Base-by-base conservation (phyloP, 2,888 invertebrate species). In the Thereva unica region DNA sequence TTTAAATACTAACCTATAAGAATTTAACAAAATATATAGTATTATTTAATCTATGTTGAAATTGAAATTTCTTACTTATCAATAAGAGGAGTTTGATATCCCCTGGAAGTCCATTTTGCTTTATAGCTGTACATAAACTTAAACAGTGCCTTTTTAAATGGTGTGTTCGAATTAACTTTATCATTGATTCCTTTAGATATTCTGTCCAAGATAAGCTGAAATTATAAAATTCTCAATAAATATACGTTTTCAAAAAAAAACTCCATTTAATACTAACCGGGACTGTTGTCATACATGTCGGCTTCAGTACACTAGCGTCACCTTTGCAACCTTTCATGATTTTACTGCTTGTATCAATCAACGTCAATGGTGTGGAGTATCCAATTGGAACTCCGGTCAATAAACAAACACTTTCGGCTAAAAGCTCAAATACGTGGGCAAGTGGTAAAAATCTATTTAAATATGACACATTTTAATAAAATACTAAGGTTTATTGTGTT, bases 161-260 rank as follows among this genome's bases (percentile, higher is more conserved):
- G 83, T 7, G 93, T 90, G 66, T 93, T 90, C 73, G 90, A 90
- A 59, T 89, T 87, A 63, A 98, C 93, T 79, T 95, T 95, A 76
- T 97, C 97, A 77, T 93, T 93, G 69, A 99, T 95, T 73, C 92
- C 95, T 82, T 99, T 99, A 77, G 95, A 95, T 77, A 99, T 93
- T 75, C 98, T 89, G 82, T 98, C 98, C 84, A 98, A 88, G 74
- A 99, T 97, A 63, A 97, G 84, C 93, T 95, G 83, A 41, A 71
- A 69, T 67, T 66, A 61, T 8, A 50, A 53, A 47, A 47, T 10
- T 10, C 1, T 8, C 12, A 49, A 6, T 35, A 5, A 55, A 59
- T 42, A 37, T 3, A 50, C n/a, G 6, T 45, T 50, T 40, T 40
- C 10, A n/a, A 37, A 61, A 53, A 10, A n/a, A 41, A 49, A 10